Conservation (phyloP, 37 sponge, comb jelly and placozoan species). For the Haliclona indistincta region DNA sequence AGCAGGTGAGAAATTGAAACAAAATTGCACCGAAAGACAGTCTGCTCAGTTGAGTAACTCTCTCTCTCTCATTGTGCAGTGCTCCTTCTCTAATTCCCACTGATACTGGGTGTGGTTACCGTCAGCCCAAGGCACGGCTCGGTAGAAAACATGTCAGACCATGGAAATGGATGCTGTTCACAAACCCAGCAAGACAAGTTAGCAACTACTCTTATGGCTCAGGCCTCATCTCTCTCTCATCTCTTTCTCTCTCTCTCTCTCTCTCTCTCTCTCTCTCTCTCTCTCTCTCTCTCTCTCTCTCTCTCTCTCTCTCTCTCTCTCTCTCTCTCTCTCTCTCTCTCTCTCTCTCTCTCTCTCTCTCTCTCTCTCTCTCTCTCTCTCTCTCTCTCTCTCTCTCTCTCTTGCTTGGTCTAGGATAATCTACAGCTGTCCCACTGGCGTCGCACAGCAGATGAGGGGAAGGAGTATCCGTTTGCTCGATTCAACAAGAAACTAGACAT, state of each 20-base stretch:
- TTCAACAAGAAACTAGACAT: conserved; percentile 72
- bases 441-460: conserved; percentile 81
- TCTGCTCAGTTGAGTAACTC: no score
- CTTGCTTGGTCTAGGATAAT: conserved; percentile 42
- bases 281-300: background rate
- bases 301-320: background rate
- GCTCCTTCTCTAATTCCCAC: conserved; percentile 56
- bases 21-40: no score
- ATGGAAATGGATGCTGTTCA: conserved; percentile 95
- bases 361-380: conserved; percentile 4
- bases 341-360: conserved; percentile 23
- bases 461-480: conserved; percentile 82
- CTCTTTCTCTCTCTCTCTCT: background rate
- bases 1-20: conserved; percentile 13
- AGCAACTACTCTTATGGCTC: no score
- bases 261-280: no score
- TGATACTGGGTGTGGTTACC: conserved; percentile 80
- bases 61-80: conserved; percentile 10
- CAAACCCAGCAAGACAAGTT: conserved; percentile 88
- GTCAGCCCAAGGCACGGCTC: conserved; percentile 79
- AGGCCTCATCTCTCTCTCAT: no score
- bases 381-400: background rate
- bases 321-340: background rate
- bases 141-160: conserved; percentile 72
- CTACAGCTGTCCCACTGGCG: conserved; percentile 81